Evolutionary conservation across 2,797 vertebrate genomes (phyloP), one percentile per base, ranked within the genome.

Genomic region (Scleropages formosus): DNA sequence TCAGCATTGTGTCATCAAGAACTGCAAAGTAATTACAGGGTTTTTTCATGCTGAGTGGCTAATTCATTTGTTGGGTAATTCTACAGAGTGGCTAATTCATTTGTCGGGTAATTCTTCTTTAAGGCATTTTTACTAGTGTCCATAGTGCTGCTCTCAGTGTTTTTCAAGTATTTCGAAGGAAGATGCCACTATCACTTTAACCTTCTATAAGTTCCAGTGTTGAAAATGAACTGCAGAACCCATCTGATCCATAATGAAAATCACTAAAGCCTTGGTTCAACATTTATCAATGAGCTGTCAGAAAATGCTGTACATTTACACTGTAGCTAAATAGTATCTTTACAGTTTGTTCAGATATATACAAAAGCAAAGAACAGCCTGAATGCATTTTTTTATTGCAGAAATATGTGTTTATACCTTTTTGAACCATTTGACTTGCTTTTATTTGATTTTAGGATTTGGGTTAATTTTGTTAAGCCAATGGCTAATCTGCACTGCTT

Each of bases 401-500:
- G 49, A 24, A 51, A 39, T 20, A 58, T 24, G 18, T 56, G 26
- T 49, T 20, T 56, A 15, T 56, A 15, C 56, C 47, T 12, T 1
- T 71, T 31, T 31, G 69, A 58, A 58, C 56, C 51, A n/a, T 71
- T 71, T 13, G 44, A 46, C 26, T 16, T 69, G 24, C 18, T 39
- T 39, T 39, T 31, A 39, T 39, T 39, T 39, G 31, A 2, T 39
- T 56, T 56, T 56, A 18, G 18, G 53, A 56, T 56, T 56, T 1
- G 56, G 11, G 9, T 53, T 3, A 18, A 39, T 69, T 53, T 20
- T 61, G 22, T 69, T 69, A 24, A 4, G 16, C 51, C 20, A 12
- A 15, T 49, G 47, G 69, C 51, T 69, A 49, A 10, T 2, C 53
- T 56, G 53, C 7, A 10, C 11, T 56, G 18, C 53, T 12, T 10